Evolutionary conservation across 2,797 vertebrate genomes (phyloP).

Genomic region (Macrochelys suwanniensis): DNA sequence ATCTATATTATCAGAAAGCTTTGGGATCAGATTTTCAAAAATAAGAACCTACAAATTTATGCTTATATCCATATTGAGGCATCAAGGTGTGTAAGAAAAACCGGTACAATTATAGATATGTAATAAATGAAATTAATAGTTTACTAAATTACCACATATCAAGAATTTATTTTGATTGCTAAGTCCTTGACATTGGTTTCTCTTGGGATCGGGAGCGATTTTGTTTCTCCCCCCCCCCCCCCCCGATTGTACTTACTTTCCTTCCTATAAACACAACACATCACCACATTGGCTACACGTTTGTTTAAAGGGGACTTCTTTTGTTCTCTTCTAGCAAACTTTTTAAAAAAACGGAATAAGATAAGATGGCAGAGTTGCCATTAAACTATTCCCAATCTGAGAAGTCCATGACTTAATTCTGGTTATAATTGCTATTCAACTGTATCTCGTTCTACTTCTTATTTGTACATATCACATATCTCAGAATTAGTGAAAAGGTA

Average conservation of each 20-base stretch:
- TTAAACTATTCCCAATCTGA: slow-evolving; percentile 29
- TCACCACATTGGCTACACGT: neutral
- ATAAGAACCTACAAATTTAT: no score
- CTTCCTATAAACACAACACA: neutral
- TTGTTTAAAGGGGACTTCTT: neutral
- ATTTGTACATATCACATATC: slow-evolving; percentile 34
- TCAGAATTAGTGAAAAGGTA: slow-evolving; percentile 5
- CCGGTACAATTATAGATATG: no score
- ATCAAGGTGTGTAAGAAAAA: no score
- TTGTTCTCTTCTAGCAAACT: neutral
- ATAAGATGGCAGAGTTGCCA: slow-evolving; percentile 39
- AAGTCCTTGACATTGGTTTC: neutral
- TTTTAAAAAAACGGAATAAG: neutral
- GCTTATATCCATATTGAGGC: no score
- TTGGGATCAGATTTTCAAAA: no score
- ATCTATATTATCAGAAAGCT: no score
- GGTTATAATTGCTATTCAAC: neutral
- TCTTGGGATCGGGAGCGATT: neutral
- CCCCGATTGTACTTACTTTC: neutral
- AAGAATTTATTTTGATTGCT: no score
- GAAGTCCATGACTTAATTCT: slow-evolving; percentile 38
- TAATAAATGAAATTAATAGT: no score
- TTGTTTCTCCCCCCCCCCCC: neutral
- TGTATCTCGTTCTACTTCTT: slow-evolving; percentile 9
- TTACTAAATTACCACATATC: no score